phyloP scores from a whole-genome alignment of 2,113 vertebrate species.

The Heptranchias perlo region DNA sequence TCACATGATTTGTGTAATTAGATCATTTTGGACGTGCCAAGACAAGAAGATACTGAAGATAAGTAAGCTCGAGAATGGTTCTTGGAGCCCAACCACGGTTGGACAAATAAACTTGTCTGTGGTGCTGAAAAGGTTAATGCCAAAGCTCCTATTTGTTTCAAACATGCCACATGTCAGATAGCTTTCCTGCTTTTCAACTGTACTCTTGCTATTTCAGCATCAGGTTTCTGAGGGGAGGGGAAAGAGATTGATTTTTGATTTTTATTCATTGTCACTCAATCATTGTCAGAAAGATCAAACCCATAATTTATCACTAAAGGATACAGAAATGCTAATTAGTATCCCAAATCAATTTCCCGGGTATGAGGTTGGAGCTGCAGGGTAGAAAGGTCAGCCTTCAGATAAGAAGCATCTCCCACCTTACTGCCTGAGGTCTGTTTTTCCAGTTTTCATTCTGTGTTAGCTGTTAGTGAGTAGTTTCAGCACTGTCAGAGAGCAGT shows the following conservation, averaged over 20 bases:
- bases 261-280: background rate
- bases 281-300: background rate
- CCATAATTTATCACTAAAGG: slow-evolving; percentile 47
- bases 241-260: background rate
- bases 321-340: slow-evolving; percentile 44
- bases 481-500: background rate
- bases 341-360: slow-evolving; percentile 46
- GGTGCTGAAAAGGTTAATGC: background rate
- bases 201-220: background rate
- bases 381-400: slow-evolving; percentile 1
- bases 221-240: background rate
- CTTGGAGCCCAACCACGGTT: background rate
- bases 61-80: background rate
- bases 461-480: background rate
- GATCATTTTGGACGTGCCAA: background rate
- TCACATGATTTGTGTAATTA: background rate
- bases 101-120: background rate
- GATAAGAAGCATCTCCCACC: background rate
- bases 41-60: background rate
- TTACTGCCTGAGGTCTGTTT: background rate
- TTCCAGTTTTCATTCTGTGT: background rate
- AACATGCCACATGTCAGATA: background rate
- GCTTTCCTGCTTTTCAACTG: background rate
- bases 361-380: slow-evolving; percentile 31
- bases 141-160: background rate